Conservation (phyloP, 2,797 vertebrate genomes). For the Alectoris magna region DNA sequence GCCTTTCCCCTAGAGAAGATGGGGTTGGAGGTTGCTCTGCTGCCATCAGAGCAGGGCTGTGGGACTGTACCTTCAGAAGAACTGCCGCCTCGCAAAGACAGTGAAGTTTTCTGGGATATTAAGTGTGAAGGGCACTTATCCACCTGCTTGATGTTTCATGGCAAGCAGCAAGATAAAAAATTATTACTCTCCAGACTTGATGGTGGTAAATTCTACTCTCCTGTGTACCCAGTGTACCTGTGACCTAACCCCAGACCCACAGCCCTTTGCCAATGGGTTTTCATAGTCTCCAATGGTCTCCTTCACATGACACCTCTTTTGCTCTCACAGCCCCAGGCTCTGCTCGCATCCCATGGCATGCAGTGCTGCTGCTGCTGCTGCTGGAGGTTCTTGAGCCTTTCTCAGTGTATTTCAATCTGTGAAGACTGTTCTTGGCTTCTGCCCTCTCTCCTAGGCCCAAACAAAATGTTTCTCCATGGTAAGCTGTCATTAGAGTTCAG, state of each 20-base stretch:
- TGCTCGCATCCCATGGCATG: not conserved
- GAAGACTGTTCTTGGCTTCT: conserved; percentile 40
- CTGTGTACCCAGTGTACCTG: too few relatives aligned
- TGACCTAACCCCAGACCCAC: not conserved
- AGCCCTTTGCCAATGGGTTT: not conserved
- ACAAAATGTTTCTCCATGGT: conserved; percentile 56
- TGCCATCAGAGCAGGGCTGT: not conserved
- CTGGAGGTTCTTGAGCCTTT: not conserved
- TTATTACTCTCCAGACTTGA: not conserved
- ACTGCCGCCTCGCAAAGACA: not conserved
- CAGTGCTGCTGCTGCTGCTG: not conserved
- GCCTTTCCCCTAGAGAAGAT: not conserved
- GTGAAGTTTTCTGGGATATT: not conserved
- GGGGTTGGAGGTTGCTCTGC: not conserved
- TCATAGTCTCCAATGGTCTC: not conserved
- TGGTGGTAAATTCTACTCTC: not conserved
- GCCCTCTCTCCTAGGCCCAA: conserved; percentile 11
- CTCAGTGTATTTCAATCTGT: not conserved
- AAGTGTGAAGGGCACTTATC: not conserved
- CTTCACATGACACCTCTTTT: not conserved
- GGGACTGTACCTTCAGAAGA: not conserved
- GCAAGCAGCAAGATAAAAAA: not conserved
- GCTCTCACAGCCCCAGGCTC: not conserved
- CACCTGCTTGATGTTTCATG: not conserved
- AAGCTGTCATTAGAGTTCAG: conserved; percentile 34